Base-by-base conservation (phyloP, 2,797 vertebrate species). In the Momotus momota region DNA sequence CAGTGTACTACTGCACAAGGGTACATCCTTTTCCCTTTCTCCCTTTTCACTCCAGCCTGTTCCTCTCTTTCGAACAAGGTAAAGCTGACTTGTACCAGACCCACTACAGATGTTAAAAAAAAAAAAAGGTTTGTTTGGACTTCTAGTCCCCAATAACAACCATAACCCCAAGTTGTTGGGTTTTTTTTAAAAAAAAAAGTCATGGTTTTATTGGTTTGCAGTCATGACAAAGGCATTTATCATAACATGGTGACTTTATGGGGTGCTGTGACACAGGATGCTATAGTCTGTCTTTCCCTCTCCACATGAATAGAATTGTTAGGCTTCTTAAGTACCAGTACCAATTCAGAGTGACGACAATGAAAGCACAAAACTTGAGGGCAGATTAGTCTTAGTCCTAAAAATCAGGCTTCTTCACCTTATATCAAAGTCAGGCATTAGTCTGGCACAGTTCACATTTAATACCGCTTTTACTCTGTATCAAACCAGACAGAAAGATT, bases 381-480 rank as follows among this genome's bases (percentile, higher is more conserved):
- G 48, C 18, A 93, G 51, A 72, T 55, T 61, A 45, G 27, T 35
- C 54, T 51, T 49, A 54, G 57, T 55, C 75, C 74, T 60, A 20
- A 81, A 93, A 82, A 65, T 45, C 41, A 75, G 41, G 4, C 29
- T 52, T 72, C 78, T 58, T 49, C 57, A 92, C 57, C 6, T 64
- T 62, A 2, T 12, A 29, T 22, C 51, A 91, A 83, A 69, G 72
- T 88, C 45, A 81, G 41, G 70, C 58, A 55, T 29, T 14, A 62
- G 48, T 77, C 27, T 33, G 9, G 66, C 62, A 70, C 14, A 35
- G 26, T 58, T 57, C 78, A 5, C 16, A 46, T 62, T 95, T 83
- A 93, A 79, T 49, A 88, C n/a, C 51, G 7, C 43, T 87, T 88
- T 15, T 81, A 49, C 25, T 94, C 72, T 51, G 19, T 64, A 85